Evolutionary conservation across 2,797 vertebrate genomes (phyloP), one percentile per base, ranked within the genome.

Genomic region (Melopsittacus undulatus): DNA sequence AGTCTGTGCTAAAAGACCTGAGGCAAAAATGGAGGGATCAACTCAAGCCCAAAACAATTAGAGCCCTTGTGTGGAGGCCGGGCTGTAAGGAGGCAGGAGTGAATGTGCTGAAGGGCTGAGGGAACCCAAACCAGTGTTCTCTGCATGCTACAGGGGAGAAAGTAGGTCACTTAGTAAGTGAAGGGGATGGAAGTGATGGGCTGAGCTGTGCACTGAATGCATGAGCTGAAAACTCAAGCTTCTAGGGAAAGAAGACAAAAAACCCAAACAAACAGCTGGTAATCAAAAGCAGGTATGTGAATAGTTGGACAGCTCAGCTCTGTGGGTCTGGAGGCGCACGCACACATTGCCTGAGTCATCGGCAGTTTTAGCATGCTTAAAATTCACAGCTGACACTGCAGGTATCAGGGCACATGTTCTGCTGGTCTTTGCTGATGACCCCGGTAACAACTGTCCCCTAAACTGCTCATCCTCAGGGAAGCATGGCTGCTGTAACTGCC

Each of bases 211-310:
- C 52, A 70, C 36, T 73, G 88, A 92, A 82, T 48, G 42, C 27
- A 7, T 1, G 4, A 57, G 54, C 77, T 90, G 70, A 72, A 80
- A 92, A 77, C 57, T 86, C 3, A 0, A 7, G 54, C 63, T 80
- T 80, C 32, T 54, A 85, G 57, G 49, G 56, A 66, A 75, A 83
- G 49, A 74, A 87, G 84, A 64, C 30, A 45, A 92, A 85, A 88
- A 40, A 2, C 15, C 54, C 89, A 91, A 92, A 82, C 83, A 90
- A 90, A 68, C 30, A 79, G 82, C 40, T 3, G 3, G 43, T 92
- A 72, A 87, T 95, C 83, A 77, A 87, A 85, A 92, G 63, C 90
- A 93, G 88, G 81, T 94, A 87, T 1, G 2, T 67, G 81, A 72
- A n/a, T 20, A 87, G 84, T 73, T 87, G 68, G 76, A 21, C 68